phyloP scores from a whole-genome alignment of 2,113 vertebrate species.

The Ophiodon elongatus region DNA sequence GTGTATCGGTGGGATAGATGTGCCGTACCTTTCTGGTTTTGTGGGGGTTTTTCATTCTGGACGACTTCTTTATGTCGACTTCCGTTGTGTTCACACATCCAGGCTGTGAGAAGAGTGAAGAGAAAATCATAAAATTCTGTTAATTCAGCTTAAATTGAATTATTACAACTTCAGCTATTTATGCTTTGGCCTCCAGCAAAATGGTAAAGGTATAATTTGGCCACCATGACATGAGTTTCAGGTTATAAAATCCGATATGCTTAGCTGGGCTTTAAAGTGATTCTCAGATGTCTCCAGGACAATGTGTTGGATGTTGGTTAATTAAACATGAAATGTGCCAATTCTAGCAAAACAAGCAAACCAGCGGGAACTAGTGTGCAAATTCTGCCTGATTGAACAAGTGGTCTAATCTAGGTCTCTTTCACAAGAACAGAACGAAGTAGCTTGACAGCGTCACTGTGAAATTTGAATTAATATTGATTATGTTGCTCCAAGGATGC shows the following conservation, averaged over 20 bases:
- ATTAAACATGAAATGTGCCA: constrained; percentile 68
- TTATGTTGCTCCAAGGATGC: constrained; percentile 75
- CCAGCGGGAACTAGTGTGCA: constrained; percentile 57
- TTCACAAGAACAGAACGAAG: constrained; percentile 63
- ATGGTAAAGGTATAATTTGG: not conserved
- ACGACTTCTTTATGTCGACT: constrained; percentile 99
- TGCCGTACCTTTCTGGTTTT: constrained; percentile 95
- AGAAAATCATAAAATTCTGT: constrained; percentile 13
- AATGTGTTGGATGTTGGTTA: constrained; percentile 55
- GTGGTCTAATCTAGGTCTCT: constrained; percentile 67
- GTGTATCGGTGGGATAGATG: not conserved
- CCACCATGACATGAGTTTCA: not conserved
- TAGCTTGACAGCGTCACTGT: constrained; percentile 66
- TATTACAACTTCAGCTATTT: not conserved
- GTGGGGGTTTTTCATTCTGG: constrained; percentile 97
- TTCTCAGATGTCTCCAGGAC: constrained; percentile 40
- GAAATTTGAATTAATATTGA: constrained; percentile 83
- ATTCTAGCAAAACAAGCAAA: constrained; percentile 63
- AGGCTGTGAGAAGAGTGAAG: constrained; percentile 84
- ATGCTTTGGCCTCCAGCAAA: not conserved
- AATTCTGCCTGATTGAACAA: constrained; percentile 72
- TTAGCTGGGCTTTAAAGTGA: constrained; percentile 8
- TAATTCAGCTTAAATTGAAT: not conserved
- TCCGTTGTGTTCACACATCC: constrained; percentile 99
- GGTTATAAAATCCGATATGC: constrained; percentile 32